Evolutionary conservation across 2,113 vertebrate genomes (phyloP).

Genomic region (Takifugu bimaculatus): DNA sequence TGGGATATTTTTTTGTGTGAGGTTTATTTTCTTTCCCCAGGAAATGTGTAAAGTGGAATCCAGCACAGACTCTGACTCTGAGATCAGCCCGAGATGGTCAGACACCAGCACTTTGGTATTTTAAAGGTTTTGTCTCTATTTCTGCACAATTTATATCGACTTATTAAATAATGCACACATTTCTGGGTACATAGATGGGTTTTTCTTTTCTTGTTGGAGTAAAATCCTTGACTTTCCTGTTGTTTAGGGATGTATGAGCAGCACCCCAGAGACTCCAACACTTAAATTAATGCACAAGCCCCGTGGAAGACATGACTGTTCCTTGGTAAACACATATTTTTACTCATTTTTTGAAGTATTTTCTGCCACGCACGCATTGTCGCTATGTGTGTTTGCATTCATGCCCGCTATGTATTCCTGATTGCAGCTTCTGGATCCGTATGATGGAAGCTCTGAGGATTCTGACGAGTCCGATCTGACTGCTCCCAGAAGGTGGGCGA

Average conservation of each 20-base stretch:
- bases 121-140: neutral
- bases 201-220: neutral
- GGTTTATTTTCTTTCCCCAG: conserved; percentile 36
- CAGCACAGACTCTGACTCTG: conserved; percentile 80
- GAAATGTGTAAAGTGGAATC: conserved; percentile 80
- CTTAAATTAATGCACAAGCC: conserved; percentile 36
- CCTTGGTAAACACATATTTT: conserved; percentile 36
- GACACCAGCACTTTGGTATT: conserved; percentile 76
- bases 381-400: conserved; percentile 1
- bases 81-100: conserved; percentile 67
- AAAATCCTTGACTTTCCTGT: conserved; percentile 2
- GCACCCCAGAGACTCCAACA: conserved; percentile 49
- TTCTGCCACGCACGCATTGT: neutral
- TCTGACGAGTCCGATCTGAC: conserved; percentile 64
- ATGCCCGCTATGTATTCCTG: neutral
- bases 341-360: neutral
- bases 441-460: conserved; percentile 83
- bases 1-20: neutral
- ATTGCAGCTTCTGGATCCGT: conserved; percentile 81
- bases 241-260: conserved; percentile 62
- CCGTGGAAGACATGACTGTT: conserved; percentile 38
- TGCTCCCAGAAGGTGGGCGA: conserved; percentile 26
- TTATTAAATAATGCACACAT: neutral
- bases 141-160: neutral
- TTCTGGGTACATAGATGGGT: neutral